A percentile compares a stretch with the other conserved stretches of the same genome.
Evolutionary conservation across 2,888 invertebrate species (phyloP).

Genomic region (Lamellibrachia columna): DNA sequence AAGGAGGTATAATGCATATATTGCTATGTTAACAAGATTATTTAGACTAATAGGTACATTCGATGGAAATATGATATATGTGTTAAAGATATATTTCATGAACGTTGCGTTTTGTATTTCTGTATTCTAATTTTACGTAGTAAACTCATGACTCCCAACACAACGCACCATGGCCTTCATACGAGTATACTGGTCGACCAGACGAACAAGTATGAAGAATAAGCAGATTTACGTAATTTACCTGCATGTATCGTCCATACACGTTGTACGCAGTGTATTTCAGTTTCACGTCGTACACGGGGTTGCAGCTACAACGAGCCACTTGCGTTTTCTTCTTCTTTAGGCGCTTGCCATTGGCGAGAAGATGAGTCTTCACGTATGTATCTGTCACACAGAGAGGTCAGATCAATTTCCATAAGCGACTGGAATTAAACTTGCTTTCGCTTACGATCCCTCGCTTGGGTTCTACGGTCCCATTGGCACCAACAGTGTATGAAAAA

Average conservation of each 20-base stretch:
- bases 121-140: no score
- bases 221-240: slow-evolving; percentile 35
- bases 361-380: slow-evolving; percentile 91
- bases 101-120: no score
- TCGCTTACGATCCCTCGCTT: no score
- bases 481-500: no score
- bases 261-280: slow-evolving; percentile 76
- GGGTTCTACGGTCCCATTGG: no score
- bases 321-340: slow-evolving; percentile 92
- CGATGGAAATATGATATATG: no score
- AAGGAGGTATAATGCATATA: no score
- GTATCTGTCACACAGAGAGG: slow-evolving; percentile 74
- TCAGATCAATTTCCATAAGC: background rate
- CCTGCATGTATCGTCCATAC: slow-evolving; percentile 77
- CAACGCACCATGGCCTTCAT: no score
- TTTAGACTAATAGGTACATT: no score
- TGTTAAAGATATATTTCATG: no score
- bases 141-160: background rate
- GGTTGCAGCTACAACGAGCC: slow-evolving; percentile 82
- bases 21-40: no score
- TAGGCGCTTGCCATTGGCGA: slow-evolving; percentile 87
- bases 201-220: slow-evolving; percentile 17
- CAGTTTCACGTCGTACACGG: slow-evolving; percentile 87
- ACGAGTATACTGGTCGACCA: background rate
- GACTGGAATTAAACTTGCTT: no score